Base-by-base conservation (phyloP, 2,113 vertebrate species). In the Hipposideros armiger region DNA sequence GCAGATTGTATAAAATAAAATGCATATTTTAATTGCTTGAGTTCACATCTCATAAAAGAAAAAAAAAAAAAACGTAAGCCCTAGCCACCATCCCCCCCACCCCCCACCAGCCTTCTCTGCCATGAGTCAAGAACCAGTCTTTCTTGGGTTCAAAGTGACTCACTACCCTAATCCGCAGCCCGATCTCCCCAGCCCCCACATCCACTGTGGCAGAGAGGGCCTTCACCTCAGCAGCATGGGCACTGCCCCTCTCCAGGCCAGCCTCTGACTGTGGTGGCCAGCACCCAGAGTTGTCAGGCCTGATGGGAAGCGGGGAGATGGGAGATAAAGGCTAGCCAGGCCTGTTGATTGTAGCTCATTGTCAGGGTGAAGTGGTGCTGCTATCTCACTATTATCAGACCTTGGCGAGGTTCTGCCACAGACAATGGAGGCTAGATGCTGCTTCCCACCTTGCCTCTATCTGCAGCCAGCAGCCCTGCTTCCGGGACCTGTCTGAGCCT, bases 31-130 rank as follows among this genome's bases (percentile, higher is more conserved):
- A 97, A 97, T 97, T 97, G 94, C 86, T 91, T 84, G 54, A 78
- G 95, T 95, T 97, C 93, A 95, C 96, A 94, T 96, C 94, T 93
- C 94, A 94, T 97, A 96, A 98, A 98, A 92, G 87, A 69, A 58
- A 95, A 94, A 87, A 91, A 91, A 94, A 8, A 96, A 88, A 88
- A 50, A 42, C 50, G 26, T 26, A 87, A 64, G 56, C 66, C 42
- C 40, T 90, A 81, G 52, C 62, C 66, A 32, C 26, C 58, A 50
- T 67, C 82, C 64, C 80, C 66, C 73, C 85, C 85, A 58, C 81
- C 94, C 45, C n/a, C 73, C 52, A 66, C 73, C 52, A 66, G 47
- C 47, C 47, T 64, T 90, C 91, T 88, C 85, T 69, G 50, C 91
- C 16, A 2, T 96, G 97, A 97, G 91, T 97, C 96, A 96, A 90